Percentiles rank a stretch among this genome's conserved stretches.
These are phyloP conservation scores for Penaeus vannamei DNA, from an alignment of 1,140 invertebrate species.

Conservation along the genomic window DNA sequence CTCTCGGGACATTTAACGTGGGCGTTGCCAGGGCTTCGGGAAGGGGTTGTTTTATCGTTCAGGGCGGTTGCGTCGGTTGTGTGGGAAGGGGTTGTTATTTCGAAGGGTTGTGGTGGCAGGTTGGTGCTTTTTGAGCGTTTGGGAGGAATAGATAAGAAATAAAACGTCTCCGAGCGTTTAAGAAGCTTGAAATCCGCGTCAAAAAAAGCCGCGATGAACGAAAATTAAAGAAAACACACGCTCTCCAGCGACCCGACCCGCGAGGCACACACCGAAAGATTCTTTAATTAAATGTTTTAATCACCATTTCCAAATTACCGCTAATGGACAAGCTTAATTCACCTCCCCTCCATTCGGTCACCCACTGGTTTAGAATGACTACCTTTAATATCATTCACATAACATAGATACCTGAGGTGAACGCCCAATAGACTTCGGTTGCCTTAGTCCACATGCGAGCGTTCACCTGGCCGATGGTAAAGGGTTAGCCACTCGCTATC, in stretches of 20 bases:
- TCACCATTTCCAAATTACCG: conserved; percentile 16
- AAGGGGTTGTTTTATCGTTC: no score
- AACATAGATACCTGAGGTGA: not conserved
- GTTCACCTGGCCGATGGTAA: not conserved
- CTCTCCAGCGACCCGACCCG: not conserved
- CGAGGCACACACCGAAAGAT: conserved; percentile 1
- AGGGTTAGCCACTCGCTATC: not conserved
- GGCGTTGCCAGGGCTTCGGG: no score
- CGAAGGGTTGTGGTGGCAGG: no score
- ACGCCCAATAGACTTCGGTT: not conserved
- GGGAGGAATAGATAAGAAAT: no score
- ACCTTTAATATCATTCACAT: conserved; percentile 18
- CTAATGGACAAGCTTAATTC: conserved; percentile 7
- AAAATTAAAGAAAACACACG: not conserved
- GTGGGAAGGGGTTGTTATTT: no score
- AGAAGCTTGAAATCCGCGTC: no score
- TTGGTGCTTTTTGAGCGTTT: no score
- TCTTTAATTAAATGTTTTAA: conserved; percentile 34
- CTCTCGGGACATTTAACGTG: conserved; percentile 17
- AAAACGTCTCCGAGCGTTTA: no score
- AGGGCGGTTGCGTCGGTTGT: no score
- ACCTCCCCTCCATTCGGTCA: not conserved
- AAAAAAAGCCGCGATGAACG: not conserved
- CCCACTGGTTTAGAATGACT: conserved; percentile 6
- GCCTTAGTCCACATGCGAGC: not conserved